Evolutionary conservation across 2,888 invertebrate species (phyloP).

Genomic region (Sussaba pulchella): DNA sequence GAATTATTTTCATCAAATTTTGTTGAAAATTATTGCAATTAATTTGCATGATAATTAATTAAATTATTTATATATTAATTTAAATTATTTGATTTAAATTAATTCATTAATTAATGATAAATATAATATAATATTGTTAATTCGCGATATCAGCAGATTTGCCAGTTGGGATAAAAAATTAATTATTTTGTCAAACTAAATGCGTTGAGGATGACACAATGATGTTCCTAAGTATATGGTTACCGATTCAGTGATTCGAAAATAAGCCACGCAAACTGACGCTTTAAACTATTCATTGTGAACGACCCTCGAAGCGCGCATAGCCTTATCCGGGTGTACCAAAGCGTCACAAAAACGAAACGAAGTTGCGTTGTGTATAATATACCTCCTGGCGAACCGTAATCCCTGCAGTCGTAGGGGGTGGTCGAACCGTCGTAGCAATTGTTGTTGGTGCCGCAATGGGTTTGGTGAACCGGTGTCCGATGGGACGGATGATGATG

Average conservation of each 20-base stretch:
- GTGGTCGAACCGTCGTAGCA: slow-evolving; percentile 85
- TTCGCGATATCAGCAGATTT: too few relatives aligned
- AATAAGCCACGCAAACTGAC: slow-evolving; percentile 18
- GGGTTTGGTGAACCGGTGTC: slow-evolving; percentile 81
- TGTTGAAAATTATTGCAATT: too few relatives aligned
- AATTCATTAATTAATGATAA: too few relatives aligned
- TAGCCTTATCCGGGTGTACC: neutral
- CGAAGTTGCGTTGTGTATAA: slow-evolving; percentile 13
- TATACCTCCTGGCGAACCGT: slow-evolving; percentile 82
- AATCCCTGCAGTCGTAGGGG: slow-evolving; percentile 84
- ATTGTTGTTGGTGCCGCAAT: slow-evolving; percentile 85
- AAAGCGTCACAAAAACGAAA: neutral
- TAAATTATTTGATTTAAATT: too few relatives aligned
- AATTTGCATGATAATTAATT: too few relatives aligned
- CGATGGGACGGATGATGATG: slow-evolving; percentile 78
- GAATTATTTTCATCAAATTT: too few relatives aligned
- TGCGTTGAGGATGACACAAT: neutral
- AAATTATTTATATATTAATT: too few relatives aligned
- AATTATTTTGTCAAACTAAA: neutral
- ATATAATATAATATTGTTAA: too few relatives aligned
- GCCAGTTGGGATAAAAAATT: too few relatives aligned
- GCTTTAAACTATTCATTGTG: slow-evolving; percentile 38
- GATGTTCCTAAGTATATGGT: neutral
- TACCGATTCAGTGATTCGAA: slow-evolving; percentile 15
- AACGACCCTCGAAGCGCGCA: slow-evolving; percentile 27